Evolutionary conservation across 2,113 vertebrate genomes (phyloP).

Genomic region (Microtus oregoni): DNA sequence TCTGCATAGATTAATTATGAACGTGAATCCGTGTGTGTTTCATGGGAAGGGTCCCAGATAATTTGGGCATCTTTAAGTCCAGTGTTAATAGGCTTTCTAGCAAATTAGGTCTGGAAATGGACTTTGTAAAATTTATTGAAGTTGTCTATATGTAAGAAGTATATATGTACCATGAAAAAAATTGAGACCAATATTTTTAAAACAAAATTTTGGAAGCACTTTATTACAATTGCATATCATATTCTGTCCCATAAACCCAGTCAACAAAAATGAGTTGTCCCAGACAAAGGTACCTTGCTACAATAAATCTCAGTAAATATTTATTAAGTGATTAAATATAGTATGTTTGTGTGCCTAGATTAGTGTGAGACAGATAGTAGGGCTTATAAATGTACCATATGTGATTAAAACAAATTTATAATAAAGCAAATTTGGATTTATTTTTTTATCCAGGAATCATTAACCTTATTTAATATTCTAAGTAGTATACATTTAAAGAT

Average conservation of each 20-base stretch:
- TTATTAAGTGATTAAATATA: slow-evolving; percentile 10
- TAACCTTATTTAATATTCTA: not conserved
- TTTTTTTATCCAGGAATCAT: not conserved
- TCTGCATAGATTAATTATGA: slow-evolving; percentile 15
- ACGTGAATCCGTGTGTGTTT: not conserved
- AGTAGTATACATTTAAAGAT: not conserved
- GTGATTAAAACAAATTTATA: not conserved
- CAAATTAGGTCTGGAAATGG: not conserved
- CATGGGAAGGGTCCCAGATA: not conserved
- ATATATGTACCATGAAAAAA: not conserved
- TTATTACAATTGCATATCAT: not conserved
- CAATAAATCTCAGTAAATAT: not conserved
- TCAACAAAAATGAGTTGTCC: not conserved
- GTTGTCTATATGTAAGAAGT: not conserved
- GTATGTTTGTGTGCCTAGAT: not conserved
- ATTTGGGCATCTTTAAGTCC: not conserved
- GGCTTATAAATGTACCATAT: not conserved
- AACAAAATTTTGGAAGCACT: slow-evolving; percentile 12
- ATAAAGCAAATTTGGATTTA: not conserved
- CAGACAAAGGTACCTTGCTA: not conserved
- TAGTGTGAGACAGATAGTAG: not conserved
- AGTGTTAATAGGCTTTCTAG: not conserved
- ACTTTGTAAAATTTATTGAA: not conserved
- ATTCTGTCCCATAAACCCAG: not conserved
- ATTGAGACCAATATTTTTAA: not conserved